These are phyloP conservation scores for Leptopilina syphax DNA, from an alignment of 2,888 invertebrate species.

Conservation along the genomic window DNA sequence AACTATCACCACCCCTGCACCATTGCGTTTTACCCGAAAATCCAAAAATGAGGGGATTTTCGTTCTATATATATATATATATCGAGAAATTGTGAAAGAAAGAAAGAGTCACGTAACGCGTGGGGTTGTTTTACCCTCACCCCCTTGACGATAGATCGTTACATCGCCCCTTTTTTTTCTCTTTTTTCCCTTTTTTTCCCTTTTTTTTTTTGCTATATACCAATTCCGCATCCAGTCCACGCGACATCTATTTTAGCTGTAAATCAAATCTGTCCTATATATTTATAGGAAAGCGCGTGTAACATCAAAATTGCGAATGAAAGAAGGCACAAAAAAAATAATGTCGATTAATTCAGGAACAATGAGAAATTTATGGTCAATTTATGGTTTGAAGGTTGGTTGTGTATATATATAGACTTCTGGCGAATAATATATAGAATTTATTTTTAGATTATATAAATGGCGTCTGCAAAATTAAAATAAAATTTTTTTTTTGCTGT, in stretches of 20 bases:
- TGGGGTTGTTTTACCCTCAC: slow-evolving; percentile 53
- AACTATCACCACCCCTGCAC: too few species aligned
- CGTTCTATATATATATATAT: slow-evolving; percentile 42
- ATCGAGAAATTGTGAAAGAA: slow-evolving; percentile 41
- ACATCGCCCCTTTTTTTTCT: slow-evolving; percentile 17
- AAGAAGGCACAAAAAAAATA: not conserved
- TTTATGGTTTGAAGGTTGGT: not conserved
- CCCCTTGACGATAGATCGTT: slow-evolving; percentile 31
- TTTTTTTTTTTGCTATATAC: not conserved
- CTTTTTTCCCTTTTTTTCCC: not conserved
- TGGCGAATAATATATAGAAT: too few species aligned
- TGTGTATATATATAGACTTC: too few species aligned
- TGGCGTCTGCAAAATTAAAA: too few species aligned
- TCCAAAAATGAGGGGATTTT: slow-evolving; percentile 72
- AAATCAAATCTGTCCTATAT: slow-evolving; percentile 14
- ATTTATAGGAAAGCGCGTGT: too few species aligned
- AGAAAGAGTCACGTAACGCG: slow-evolving; percentile 46
- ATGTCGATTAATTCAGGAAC: not conserved
- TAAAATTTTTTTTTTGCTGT: too few species aligned
- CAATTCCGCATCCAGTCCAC: slow-evolving; percentile 18
- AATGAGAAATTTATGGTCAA: not conserved
- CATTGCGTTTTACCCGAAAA: slow-evolving; percentile 65
- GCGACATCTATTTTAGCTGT: not conserved
- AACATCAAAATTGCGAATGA: not conserved
- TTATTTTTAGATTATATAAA: too few species aligned